Base-by-base conservation (phyloP, 2,888 invertebrate genomes). In the Nomada hirtipes region DNA sequence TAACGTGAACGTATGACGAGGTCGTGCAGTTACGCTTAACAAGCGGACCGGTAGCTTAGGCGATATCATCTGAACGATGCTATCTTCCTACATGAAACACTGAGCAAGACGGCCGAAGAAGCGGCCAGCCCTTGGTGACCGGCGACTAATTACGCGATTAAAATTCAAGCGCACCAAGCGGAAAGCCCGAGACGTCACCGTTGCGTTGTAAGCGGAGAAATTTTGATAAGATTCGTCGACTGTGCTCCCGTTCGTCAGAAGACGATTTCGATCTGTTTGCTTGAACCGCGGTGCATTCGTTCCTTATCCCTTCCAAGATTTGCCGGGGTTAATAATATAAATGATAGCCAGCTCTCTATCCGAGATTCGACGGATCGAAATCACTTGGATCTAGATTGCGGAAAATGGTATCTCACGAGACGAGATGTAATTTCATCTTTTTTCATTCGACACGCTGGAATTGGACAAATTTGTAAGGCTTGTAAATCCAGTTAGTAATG, bases 131-230 rank as follows among this genome's bases (percentile, higher is more conserved):
- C 47, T 29, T 57, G 72, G 76, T 78, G 79, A 63, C 73, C 80
- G 73, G 72, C 83, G 88, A 88, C 88, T 87, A 87, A 87, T 87
- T 87, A 83, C 82, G 42, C 82, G 88, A 87, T 87, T 87, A 87
- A 88, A 87, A 88, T 87, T 86, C 86, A 88, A 65, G 68, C 86
- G 61, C 69, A 77, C 65, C 69, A 52, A 83, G 65, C 60, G 60
- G 74, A 64, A 59, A 65, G 64, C 44, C 36, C 13, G 55, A 36
- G 68, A 59, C 47, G 82, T 63, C 26, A 42, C 42, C 76, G 18
- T 69, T 57, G 29, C 36, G 36, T 36, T 36, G 36, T 36, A 64
- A 64, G 10, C 53, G 29, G 44, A 15, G 73, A 23, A 57, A 26
- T 55, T 72, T 26, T 53, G 79, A 79, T 79, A 79, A 79, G 47